A percentile compares a stretch with the other conserved stretches of the same genome.
Conservation (phyloP, 2,113 vertebrate species). For the Gadus chalcogrammus region DNA sequence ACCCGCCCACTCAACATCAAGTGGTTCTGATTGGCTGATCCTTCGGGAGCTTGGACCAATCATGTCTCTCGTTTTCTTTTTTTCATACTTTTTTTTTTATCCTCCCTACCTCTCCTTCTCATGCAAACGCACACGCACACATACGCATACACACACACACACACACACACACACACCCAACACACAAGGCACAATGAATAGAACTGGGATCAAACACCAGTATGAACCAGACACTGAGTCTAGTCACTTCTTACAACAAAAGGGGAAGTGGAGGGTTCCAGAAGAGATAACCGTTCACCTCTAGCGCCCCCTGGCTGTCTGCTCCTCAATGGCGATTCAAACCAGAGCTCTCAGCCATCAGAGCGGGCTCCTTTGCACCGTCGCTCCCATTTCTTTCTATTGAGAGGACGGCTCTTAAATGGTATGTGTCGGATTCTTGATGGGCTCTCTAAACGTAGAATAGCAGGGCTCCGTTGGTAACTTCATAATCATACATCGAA, state of each 20-base stretch:
- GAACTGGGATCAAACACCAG: conserved; percentile 93
- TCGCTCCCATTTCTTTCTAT: conserved; percentile 3
- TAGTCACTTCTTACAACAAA: conserved; percentile 76
- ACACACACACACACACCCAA: conserved; percentile 30
- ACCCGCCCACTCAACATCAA: conserved; percentile 53
- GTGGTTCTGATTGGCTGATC: conserved; percentile 55
- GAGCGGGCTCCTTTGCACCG: not conserved
- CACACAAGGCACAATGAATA: conserved; percentile 99
- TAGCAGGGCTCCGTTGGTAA: too few species aligned
- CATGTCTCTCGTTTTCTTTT: conserved; percentile 43
- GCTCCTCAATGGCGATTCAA: conserved; percentile 48
- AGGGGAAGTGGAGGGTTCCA: conserved; percentile 39
- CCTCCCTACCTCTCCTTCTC: conserved; percentile 31
- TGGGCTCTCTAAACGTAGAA: conserved; percentile 10
- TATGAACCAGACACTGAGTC: conserved; percentile 82
- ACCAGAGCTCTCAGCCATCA: conserved; percentile 33
- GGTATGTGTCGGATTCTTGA: not conserved
- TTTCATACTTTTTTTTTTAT: not conserved
- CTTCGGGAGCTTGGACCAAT: conserved; percentile 62
- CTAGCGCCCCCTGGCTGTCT: conserved; percentile 39
- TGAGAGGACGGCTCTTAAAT: conserved; percentile 21
- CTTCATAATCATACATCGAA: too few species aligned
- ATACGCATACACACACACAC: not conserved
- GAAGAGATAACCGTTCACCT: conserved; percentile 44
- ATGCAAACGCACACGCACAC: not conserved